phyloP scores from a whole-genome alignment of 1,140 invertebrate species.

The Parasteatoda tepidariorum region DNA sequence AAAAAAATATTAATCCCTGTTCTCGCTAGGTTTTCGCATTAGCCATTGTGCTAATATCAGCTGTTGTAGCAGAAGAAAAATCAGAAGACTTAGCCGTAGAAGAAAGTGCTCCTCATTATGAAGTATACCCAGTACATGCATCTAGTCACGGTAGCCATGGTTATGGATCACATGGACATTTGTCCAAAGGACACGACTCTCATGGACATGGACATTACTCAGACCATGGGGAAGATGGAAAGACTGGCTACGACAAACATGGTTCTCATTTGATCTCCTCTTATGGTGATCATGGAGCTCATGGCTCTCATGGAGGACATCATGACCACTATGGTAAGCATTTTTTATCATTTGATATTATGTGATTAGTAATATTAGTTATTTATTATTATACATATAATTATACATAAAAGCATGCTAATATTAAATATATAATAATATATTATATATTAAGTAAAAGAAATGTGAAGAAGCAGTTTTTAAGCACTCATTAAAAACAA shows the following conservation, averaged over 20 bases:
- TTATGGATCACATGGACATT: conserved; percentile 13
- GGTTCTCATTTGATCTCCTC: conserved; percentile 33
- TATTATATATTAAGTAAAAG: no score
- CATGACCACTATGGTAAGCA: conserved; percentile 36
- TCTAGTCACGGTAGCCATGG: background rate
- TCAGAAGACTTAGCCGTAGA: background rate
- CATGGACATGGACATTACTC: conserved; percentile 37
- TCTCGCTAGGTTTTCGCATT: conserved; percentile 1
- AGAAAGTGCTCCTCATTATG: conserved; percentile 34
- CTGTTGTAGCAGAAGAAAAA: background rate
- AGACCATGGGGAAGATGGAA: conserved; percentile 36
- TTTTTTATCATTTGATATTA: background rate
- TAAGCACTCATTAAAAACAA: no score
- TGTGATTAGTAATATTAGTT: no score
- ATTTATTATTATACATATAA: no score
- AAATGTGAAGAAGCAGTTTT: no score
- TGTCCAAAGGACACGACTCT: conserved; percentile 10
- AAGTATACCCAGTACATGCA: conserved; percentile 21
- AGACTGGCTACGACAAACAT: conserved; percentile 25
- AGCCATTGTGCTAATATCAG: background rate
- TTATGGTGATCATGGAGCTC: conserved; percentile 48
- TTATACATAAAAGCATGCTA: no score
- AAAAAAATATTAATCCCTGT: no score
- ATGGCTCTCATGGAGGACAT: conserved; percentile 37
- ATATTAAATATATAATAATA: no score